These are phyloP conservation scores for Peromyscus eremicus DNA, from an alignment of 2,797 vertebrate genomes.

Conservation along the genomic window DNA sequence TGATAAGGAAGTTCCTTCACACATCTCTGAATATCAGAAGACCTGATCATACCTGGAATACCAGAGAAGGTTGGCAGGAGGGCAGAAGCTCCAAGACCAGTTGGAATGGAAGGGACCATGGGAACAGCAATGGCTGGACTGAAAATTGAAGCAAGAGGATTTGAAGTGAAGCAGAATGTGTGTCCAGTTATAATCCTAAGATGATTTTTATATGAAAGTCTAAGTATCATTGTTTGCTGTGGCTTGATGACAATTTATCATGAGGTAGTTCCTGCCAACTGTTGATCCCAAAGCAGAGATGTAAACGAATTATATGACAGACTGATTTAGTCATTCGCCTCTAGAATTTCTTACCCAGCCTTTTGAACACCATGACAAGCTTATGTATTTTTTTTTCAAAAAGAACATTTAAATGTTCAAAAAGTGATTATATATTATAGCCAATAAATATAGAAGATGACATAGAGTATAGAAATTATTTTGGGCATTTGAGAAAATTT, in stretches of 20 bases:
- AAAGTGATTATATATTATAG: conserved; percentile 1
- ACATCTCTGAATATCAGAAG: not conserved
- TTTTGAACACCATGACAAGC: conserved; percentile 13
- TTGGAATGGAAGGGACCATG: not conserved
- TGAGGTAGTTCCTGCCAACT: not conserved
- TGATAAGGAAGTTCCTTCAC: not conserved
- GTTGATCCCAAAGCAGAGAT: not conserved
- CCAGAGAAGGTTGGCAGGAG: not conserved
- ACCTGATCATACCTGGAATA: not conserved
- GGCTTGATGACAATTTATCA: not conserved
- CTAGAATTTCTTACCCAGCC: not conserved
- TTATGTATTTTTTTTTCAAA: not conserved
- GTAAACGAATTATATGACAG: not conserved
- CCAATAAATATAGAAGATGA: conserved; percentile 11
- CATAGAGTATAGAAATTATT: conserved; percentile 1
- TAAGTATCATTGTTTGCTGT: conserved; percentile 4
- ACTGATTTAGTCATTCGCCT: not conserved
- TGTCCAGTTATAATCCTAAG: not conserved
- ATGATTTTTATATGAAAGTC: not conserved
- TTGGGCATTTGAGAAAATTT: not conserved
- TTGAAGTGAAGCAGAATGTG: not conserved
- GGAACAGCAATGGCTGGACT: not conserved
- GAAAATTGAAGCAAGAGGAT: not conserved
- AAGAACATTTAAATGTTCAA: conserved; percentile 4
- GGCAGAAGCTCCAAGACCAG: not conserved